Percentiles rank a stretch among this genome's conserved stretches.
Conservation (phyloP, 2,888 invertebrate genomes). For the Lycocerus yunnanus region DNA sequence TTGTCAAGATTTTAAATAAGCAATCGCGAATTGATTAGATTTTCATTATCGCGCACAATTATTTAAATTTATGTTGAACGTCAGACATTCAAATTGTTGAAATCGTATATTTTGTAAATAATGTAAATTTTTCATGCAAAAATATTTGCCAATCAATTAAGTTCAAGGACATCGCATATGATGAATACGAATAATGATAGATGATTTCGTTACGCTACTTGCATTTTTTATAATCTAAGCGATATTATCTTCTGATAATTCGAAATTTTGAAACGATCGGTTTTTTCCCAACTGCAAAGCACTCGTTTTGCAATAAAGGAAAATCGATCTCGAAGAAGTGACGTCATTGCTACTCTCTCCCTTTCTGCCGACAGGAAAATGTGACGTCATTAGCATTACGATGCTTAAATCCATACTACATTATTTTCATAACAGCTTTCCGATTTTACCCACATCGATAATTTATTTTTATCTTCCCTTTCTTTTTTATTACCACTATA, state of each 20-base stretch:
- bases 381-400: background rate
- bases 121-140: background rate
- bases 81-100: background rate
- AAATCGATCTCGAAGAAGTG: background rate
- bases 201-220: background rate
- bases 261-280: background rate
- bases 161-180: background rate
- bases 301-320: background rate
- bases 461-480: background rate
- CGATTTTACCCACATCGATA: background rate
- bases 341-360: background rate
- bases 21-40: background rate
- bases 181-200: background rate
- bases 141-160: constrained; percentile 2
- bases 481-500: too few relatives aligned
- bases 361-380: background rate
- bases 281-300: background rate
- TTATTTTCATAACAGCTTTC: background rate
- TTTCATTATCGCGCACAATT: background rate
- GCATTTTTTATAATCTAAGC: background rate
- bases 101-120: background rate
- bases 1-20: background rate
- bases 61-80: background rate
- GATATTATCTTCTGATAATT: background rate
- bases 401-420: background rate